Percentiles rank a stretch among this genome's conserved stretches.
Conservation (phyloP, 2,888 invertebrate species). For the Rhodophaea formosa region DNA sequence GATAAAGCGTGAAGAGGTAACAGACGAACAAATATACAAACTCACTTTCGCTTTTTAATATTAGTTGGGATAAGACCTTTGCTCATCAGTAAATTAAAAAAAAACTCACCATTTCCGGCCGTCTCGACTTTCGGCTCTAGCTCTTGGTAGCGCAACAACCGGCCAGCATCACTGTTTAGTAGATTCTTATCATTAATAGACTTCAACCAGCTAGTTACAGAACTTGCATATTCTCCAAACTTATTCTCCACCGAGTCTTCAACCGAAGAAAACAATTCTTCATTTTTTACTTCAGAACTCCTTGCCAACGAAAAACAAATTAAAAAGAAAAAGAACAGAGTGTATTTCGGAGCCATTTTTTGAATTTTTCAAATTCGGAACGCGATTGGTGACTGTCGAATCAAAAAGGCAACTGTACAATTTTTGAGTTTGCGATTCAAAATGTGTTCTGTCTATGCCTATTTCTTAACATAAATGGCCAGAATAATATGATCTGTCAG, state of each 20-base stretch:
- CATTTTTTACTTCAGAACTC: neutral
- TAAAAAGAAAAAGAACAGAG: neutral
- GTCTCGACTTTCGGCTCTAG: conserved; percentile 49
- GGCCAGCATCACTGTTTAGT: conserved; percentile 53
- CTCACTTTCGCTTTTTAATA: too few species aligned
- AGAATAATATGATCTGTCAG: neutral
- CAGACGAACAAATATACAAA: too few species aligned
- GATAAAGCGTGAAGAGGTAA: too few species aligned
- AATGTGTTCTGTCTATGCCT: conserved; percentile 13
- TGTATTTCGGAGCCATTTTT: conserved; percentile 21
- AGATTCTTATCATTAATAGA: conserved; percentile 58
- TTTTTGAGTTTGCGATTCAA: conserved; percentile 12
- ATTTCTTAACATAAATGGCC: neutral
- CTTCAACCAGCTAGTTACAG: conserved; percentile 45
- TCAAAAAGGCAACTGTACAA: conserved; percentile 40
- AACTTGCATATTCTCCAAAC: conserved; percentile 40
- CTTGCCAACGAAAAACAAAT: neutral
- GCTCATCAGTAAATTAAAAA: conserved; percentile 16
- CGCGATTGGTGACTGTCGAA: conserved; percentile 37
- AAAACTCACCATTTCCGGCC: conserved; percentile 42
- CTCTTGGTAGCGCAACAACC: conserved; percentile 51
- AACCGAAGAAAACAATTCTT: conserved; percentile 25
- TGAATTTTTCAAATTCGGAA: conserved; percentile 20
- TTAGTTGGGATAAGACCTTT: too few species aligned
- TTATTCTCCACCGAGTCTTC: conserved; percentile 46